Evolutionary conservation across 2,113 vertebrate species (phyloP).

Genomic region (Ciconia stormi): DNA sequence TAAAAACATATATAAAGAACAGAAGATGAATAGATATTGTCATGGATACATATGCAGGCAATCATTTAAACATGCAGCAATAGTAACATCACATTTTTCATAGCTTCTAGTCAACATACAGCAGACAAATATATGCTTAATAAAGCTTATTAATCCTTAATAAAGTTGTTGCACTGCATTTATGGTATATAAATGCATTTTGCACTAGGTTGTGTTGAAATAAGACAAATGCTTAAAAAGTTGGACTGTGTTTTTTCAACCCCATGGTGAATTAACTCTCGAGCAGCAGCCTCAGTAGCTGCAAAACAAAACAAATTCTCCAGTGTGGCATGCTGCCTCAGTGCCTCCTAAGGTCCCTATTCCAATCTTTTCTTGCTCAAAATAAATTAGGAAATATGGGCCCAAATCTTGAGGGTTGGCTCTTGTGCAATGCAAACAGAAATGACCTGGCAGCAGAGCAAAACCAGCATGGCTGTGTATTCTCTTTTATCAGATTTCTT

Average conservation of each 20-base stretch:
- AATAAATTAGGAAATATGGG: slow-evolving; percentile 43
- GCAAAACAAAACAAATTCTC: slow-evolving; percentile 42
- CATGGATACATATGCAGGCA: slow-evolving; percentile 52
- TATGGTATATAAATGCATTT: background rate
- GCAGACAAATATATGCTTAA: slow-evolving; percentile 48
- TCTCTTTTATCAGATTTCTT: slow-evolving; percentile 59
- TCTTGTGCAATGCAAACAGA: slow-evolving; percentile 32
- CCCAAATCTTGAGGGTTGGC: slow-evolving; percentile 46
- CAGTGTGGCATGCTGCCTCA: background rate
- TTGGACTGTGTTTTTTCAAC: slow-evolving; percentile 41
- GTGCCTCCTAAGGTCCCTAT: slow-evolving; percentile 53
- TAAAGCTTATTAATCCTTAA: slow-evolving; percentile 56
- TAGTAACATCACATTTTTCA: slow-evolving; percentile 66
- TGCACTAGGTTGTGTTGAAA: slow-evolving; percentile 44
- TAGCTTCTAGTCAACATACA: slow-evolving; percentile 50
- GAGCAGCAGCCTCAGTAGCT: slow-evolving; percentile 14
- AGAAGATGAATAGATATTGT: slow-evolving; percentile 58
- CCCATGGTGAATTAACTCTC: background rate
- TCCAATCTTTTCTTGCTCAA: slow-evolving; percentile 60
- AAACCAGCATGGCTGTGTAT: slow-evolving; percentile 7
- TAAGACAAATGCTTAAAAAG: slow-evolving; percentile 21
- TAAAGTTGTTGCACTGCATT: slow-evolving; percentile 7
- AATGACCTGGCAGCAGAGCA: slow-evolving; percentile 50
- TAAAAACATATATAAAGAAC: slow-evolving; percentile 60
- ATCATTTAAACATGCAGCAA: slow-evolving; percentile 48